Evolutionary conservation across 2,888 invertebrate genomes (phyloP).

Genomic region (Thera obeliscata): DNA sequence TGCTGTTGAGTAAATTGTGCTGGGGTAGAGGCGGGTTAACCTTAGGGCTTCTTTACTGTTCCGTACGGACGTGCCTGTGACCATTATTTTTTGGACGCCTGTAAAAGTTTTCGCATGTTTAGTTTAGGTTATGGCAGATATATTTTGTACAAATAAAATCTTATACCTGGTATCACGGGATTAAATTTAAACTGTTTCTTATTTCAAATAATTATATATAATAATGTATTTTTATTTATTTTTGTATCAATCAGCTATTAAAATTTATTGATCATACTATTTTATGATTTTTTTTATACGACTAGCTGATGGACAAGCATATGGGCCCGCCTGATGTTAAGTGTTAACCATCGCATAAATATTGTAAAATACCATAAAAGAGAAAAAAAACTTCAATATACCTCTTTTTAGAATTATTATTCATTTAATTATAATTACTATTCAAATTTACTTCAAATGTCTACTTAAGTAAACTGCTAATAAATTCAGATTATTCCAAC

Average conservation of each 20-base stretch:
- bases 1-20: slow-evolving; percentile 95
- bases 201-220: too few relatives aligned
- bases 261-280: not conserved
- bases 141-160: not conserved
- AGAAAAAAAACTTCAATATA: too few relatives aligned
- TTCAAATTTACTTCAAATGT: not conserved
- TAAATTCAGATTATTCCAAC: slow-evolving; percentile 6
- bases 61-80: slow-evolving; percentile 94
- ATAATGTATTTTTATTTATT: too few relatives aligned
- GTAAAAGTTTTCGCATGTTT: slow-evolving; percentile 16
- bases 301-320: too few relatives aligned
- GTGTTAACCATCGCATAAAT: too few relatives aligned
- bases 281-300: too few relatives aligned
- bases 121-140: not conserved
- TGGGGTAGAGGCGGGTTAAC: slow-evolving; percentile 94
- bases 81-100: slow-evolving; percentile 98
- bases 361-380: too few relatives aligned
- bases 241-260: not conserved
- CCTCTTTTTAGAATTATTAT: too few relatives aligned
- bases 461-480: slow-evolving; percentile 12
- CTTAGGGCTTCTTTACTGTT: slow-evolving; percentile 95
- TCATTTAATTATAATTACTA: too few relatives aligned
- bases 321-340: too few relatives aligned
- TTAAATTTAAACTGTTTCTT: not conserved
- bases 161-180: not conserved